Conservation (phyloP, 2,888 invertebrate species). For the Falcaria lacertinaria region DNA sequence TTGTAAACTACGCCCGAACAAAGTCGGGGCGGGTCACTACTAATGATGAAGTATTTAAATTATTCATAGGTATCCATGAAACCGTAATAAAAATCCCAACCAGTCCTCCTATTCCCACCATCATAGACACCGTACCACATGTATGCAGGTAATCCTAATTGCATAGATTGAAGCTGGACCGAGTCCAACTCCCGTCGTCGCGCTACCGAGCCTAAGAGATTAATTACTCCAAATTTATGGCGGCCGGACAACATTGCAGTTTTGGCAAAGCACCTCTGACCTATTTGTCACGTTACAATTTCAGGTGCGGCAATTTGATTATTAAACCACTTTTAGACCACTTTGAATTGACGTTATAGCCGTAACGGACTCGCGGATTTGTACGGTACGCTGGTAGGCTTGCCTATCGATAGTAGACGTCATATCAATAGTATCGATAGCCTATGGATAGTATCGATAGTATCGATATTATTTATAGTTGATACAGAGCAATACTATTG, state of each 20-base stretch:
- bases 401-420: no score
- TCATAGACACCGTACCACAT: conserved; percentile 10
- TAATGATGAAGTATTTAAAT: neutral
- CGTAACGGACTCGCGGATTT: no score
- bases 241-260: conserved; percentile 4
- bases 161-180: conserved; percentile 35
- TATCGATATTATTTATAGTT: no score
- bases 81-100: neutral
- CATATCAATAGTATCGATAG: no score
- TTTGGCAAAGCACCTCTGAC: conserved; percentile 8
- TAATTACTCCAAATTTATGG: conserved; percentile 33
- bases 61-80: neutral
- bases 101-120: neutral
- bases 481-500: no score
- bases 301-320: no score
- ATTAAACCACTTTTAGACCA: no score
- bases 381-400: no score
- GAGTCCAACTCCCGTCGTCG: conserved; percentile 31
- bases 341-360: no score
- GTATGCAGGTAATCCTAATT: conserved; percentile 39
- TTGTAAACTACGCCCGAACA: no score
- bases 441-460: no score
- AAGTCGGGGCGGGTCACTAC: neutral
- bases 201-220: conserved; percentile 23
- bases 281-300: no score